Evolutionary conservation across 2,797 vertebrate species (phyloP).

Genomic region (Liasis olivaceus): DNA sequence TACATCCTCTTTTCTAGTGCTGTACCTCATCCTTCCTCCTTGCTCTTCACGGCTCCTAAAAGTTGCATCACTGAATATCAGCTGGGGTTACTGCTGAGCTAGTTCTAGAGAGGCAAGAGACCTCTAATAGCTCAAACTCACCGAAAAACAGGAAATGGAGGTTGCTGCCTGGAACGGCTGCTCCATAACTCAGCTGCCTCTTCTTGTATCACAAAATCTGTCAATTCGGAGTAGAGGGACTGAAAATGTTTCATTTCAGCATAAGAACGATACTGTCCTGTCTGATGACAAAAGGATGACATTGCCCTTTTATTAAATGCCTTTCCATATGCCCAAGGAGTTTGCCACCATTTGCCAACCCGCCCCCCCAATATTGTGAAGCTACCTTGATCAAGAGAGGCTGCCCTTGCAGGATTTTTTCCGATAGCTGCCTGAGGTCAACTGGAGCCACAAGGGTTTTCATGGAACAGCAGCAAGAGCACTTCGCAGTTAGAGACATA

Average conservation of each 20-base stretch:
- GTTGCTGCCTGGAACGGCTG: conserved; percentile 60
- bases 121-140: conserved; percentile 57
- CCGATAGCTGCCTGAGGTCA: conserved; percentile 60
- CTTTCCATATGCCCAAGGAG: neutral
- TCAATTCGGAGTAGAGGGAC: conserved; percentile 68
- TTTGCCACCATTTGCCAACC: neutral
- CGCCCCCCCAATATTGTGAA: accelerated
- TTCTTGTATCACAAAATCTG: conserved; percentile 70
- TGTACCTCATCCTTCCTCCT: neutral
- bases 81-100: neutral
- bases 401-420: conserved; percentile 77
- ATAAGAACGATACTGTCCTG: conserved; percentile 63
- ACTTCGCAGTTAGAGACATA: conserved; percentile 62
- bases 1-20: neutral
- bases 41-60: neutral
- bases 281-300: conserved; percentile 59
- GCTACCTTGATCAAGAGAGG: conserved; percentile 88
- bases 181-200: conserved; percentile 69
- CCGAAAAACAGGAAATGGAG: conserved; percentile 71
- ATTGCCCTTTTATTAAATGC: neutral
- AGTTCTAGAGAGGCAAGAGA: neutral
- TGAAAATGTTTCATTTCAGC: conserved; percentile 70
- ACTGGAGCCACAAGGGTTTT: conserved; percentile 61
- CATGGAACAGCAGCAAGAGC: conserved; percentile 71
- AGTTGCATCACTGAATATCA: neutral